Evolutionary conservation across 37 sponge, comb jelly and placozoan species (phyloP), one percentile per base, ranked within the genome.

Genomic region (Lycopodina hypogea): DNA sequence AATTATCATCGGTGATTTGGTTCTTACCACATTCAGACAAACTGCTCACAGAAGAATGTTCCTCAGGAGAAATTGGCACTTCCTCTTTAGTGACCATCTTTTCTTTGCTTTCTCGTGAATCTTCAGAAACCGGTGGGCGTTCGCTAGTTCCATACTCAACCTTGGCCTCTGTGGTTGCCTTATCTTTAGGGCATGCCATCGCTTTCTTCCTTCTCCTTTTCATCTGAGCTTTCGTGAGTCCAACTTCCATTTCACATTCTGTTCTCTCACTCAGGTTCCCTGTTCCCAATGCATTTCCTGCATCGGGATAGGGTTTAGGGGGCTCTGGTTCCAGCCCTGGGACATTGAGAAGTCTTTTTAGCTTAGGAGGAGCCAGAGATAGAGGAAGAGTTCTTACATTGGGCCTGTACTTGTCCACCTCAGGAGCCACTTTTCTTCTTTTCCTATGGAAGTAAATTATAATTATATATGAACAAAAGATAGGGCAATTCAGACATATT

Each of bases 181-280:
- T 3, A 30, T 30, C 74, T n/a, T n/a, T n/a, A n/a, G n/a, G n/a
- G n/a, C n/a, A n/a, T 3, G 33, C 22, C 57, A 52, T 53, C 3
- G 55, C 74, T 36, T 74, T 33, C 57, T 74, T 42, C 57, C 58
- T 56, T 34, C 56, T 19, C 50, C 42, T 66, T 56, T 48, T 76
- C 41, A 29, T 64, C 60, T 53, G 28, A 21, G 76, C 24, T 12
- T 61, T 59, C 7, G 33, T 59, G 48, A 70, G 71, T 21, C 48
- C 9, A 45, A 45, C 9, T 4, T 12, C 28, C 61, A 29, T 17
- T 29, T 60, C 61, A 29, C 4, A 23, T 60, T 60, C 61, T 12
- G 61, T 23, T 15, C 12, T 15, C 17, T 12, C 61, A 23, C 12
- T 28, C 61, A 3, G 17, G 61, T 29, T 60, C 61, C 61, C 6